Evolutionary conservation across 2,888 invertebrate genomes (phyloP), one percentile per base, ranked within the genome.

Genomic region (Amblyteles armatorius): DNA sequence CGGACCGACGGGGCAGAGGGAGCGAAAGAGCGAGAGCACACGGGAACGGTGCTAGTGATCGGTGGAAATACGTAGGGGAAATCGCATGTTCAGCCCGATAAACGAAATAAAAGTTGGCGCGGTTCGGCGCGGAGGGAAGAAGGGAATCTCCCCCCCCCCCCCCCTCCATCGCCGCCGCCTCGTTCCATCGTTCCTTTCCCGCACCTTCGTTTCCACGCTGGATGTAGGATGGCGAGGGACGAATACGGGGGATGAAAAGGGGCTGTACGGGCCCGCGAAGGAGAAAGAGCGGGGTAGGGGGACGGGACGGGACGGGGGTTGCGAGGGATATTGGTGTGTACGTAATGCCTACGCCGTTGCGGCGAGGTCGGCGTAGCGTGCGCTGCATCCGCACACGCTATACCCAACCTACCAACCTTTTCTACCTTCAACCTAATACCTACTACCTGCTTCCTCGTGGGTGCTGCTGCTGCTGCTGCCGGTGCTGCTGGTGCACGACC

Each of bases 81-180:
- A 91, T 92, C 91, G 92, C 92, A 92, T 92, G 92, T 91, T 92
- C 88, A 91, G 91, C 89, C 91, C 90, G 92, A 92, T 92, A 92
- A 92, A 92, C 91, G 92, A 91, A 92, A 92, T 91, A 92, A 92
- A 91, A 90, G 91, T 90, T 88, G 86, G 83, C 55, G 79, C 55
- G 80, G 78, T 26, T 55, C 33, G 68, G 55, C 22, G 76, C 22
- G 50, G 63, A 63, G 36, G 74, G 71, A 50, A 71, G 60, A 79
- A 72, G 82, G 63, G 82, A 84, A 84, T 26, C 26, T 3, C 26
- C 79, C 82, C 52, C 71, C 57, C 69, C 57, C 16, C 52, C 55
- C 67, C 57, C 16, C 52, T 19, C 55, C 67, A 0, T 48, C 44
- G 13, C 40, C 55, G 16, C 52, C 22, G 26, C 55, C 29, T 69